phyloP scores from a whole-genome alignment of 2,888 invertebrate species.

The Formica aserva region DNA sequence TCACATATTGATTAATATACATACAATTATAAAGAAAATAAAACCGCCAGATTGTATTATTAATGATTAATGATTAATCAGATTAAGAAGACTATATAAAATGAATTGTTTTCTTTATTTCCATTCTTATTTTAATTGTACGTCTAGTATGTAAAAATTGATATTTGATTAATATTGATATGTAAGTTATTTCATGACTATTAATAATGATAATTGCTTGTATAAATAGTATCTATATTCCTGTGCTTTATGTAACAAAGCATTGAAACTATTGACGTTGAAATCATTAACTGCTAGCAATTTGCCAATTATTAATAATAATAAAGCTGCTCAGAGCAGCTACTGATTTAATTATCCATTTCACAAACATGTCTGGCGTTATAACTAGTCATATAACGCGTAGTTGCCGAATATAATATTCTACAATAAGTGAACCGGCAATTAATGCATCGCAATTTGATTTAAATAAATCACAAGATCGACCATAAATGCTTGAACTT shows the following conservation, averaged over 20 bases:
- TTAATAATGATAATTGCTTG: neutral
- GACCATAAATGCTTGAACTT: neutral
- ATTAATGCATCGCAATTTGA: conserved; percentile 16
- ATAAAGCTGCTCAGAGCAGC: neutral
- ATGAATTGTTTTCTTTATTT: neutral
- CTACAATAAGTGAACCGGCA: neutral
- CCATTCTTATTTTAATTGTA: neutral
- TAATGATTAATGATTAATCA: conserved; percentile 47
- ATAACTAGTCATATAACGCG: neutral
- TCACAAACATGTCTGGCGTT: neutral
- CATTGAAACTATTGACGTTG: neutral
- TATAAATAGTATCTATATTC: neutral
- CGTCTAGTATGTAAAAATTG: neutral
- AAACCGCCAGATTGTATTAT: conserved; percentile 50
- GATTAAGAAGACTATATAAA: conserved; percentile 15
- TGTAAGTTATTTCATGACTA: neutral
- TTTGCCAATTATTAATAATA: conserved; percentile 14
- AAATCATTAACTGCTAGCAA: conserved; percentile 16
- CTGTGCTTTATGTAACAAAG: neutral
- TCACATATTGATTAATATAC: conserved; percentile 6
- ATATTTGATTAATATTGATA: neutral
- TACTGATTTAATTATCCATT: conserved; percentile 32
- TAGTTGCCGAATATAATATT: neutral
- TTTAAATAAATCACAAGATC: neutral
- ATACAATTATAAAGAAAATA: neutral